These are phyloP conservation scores for Habropoda laboriosa DNA, from an alignment of 1,140 invertebrate genomes.

Conservation along the genomic window DNA sequence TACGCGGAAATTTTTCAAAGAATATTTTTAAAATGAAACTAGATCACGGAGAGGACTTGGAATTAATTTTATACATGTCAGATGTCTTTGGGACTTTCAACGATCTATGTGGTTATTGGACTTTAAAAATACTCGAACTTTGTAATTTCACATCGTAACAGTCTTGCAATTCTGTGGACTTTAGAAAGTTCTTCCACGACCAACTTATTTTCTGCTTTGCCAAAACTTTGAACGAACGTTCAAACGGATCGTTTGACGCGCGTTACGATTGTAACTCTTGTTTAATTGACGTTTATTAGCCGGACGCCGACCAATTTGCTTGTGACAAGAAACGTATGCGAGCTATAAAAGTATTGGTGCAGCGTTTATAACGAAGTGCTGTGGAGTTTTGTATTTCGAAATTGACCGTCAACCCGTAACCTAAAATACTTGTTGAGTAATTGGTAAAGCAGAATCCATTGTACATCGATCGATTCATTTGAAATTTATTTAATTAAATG, in stretches of 20 bases:
- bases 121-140: neutral
- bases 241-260: conserved; percentile 5
- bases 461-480: too few relatives aligned
- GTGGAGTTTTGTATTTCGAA: too few relatives aligned
- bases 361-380: too few relatives aligned
- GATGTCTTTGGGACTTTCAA: neutral
- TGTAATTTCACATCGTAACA: conserved; percentile 8
- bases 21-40: neutral
- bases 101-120: neutral
- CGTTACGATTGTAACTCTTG: conserved; percentile 2
- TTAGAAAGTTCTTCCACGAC: neutral
- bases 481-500: too few relatives aligned
- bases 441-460: too few relatives aligned
- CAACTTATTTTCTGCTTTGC: neutral
- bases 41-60: too few relatives aligned
- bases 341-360: neutral
- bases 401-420: too few relatives aligned
- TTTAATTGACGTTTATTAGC: neutral
- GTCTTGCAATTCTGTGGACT: neutral
- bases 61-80: neutral
- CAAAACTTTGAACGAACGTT: neutral
- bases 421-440: too few relatives aligned
- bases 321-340: neutral
- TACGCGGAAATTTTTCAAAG: too few relatives aligned
- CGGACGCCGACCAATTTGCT: neutral